Base-by-base conservation (phyloP, 2,888 invertebrate species). In the Junonia oenone region DNA sequence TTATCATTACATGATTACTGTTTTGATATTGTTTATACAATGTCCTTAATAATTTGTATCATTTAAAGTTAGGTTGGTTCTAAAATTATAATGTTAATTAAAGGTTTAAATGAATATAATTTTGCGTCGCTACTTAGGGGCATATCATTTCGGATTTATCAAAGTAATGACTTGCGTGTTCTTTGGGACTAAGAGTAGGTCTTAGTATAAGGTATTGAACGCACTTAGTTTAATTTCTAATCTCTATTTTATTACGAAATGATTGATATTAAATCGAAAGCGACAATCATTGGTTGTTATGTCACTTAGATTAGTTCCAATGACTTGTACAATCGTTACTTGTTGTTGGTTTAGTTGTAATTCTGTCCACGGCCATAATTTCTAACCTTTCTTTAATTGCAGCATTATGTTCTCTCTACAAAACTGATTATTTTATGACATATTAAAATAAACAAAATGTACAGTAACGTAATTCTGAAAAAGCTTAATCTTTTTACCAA, bases 311-410 rank as follows among this genome's bases (percentile, higher is more conserved):
- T 63, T 53, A 56, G 48, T 33, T 54, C 33, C 31, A 56, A 63
- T 62, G 61, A 62, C 56, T 63, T 40, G 59, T 58, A 51, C 37
- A 48, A 55, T 59, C 38, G 29, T 51, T 52, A 43, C 51, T 56
- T 43, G 56, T 35, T 59, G 45, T 56, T 55, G 55, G n/a, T n/a
- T n/a, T n/a, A n/a, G n/a, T n/a, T 40, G 22, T 45, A 29, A n/a
- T n/a, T n/a, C n/a, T n/a, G n/a, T n/a, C 38, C 52, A 22, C 49
- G 45, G 29, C 31, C 48, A 38, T 49, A 35, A 54, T 40, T 40
- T 19, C 6, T 11, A 6, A 11, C 3, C n/a, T 19, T 40, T 37
- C 15, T 37, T 17, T 15, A 6, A 37, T 15, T 15, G 9, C 9
- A 9, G 9, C 15, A 37, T 14, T 6, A 8, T 9, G 37, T 15